A percentile compares a stretch with the other conserved stretches of the same genome.
These are phyloP conservation scores for Enteromius anoplus DNA, from an alignment of 2,797 vertebrate species.

Conservation along the genomic window DNA sequence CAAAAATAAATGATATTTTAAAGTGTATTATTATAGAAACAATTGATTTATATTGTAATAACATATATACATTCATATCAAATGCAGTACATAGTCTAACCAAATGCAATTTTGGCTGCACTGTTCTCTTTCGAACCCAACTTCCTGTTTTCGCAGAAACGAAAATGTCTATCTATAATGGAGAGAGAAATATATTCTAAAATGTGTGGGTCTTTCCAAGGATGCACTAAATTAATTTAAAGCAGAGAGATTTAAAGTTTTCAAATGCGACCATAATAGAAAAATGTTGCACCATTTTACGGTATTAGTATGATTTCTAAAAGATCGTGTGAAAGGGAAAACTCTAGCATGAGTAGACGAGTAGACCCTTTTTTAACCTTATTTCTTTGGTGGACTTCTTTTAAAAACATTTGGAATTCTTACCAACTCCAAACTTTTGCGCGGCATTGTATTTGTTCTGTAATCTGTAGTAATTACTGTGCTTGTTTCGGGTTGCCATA, in stretches of 20 bases:
- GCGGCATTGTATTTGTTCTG: neutral
- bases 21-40: too few relatives aligned
- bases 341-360: too few relatives aligned
- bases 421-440: neutral
- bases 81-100: neutral
- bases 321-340: neutral
- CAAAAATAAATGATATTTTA: too few relatives aligned
- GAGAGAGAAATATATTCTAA: neutral
- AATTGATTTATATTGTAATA: too few relatives aligned
- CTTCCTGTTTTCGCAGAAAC: neutral
- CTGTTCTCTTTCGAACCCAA: neutral
- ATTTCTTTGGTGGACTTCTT: neutral
- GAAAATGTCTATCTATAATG: neutral
- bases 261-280: neutral
- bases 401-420: neutral
- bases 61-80: neutral
- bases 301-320: neutral
- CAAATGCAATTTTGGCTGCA: too few relatives aligned
- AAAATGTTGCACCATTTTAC: neutral
- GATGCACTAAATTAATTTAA: neutral
- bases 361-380: too few relatives aligned
- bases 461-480: neutral
- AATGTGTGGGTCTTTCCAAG: neutral
- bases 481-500: constrained; percentile 17
- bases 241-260: neutral